Evolutionary conservation across 2,113 vertebrate species (phyloP), one percentile per base, ranked within the genome.

Genomic region (Plecturocebus donacophilus): DNA sequence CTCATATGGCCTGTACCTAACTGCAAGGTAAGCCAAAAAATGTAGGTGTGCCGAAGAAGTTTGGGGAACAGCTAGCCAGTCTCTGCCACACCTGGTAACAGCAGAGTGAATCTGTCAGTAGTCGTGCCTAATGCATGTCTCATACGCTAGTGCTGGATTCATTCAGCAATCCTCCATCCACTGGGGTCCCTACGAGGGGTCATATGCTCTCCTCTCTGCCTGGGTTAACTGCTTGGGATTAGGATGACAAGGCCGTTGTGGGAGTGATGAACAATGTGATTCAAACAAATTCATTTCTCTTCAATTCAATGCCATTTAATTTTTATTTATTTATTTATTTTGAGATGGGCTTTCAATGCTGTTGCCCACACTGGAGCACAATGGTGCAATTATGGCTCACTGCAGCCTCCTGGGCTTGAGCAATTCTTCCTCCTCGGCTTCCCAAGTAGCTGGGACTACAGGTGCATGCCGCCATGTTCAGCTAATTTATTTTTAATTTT

Each of bases 201-300:
- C 61, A 52, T 21, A n/a, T 2, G 27, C 40, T 79, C 14, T 12
- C 23, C 10, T 87, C 42, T 89, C 47, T 56, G 76, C 64, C 81
- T 38, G 66, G 58, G 40, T 16, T 56, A 90, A 40, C 45, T 45
- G 35, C 13, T 42, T 47, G 42, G 27, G 30, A 17, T n/a, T 93
- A 58, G 76, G 70, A 21, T 27, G 54, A n/a, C 0, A 3, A 79
- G 75, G 30, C 87, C 68, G 25, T 20, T 40, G 21, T 35, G 35
- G 45, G 42, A 66, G 25, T 93, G 52, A 76, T 11, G 38, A 77
- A 9, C 21, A 71, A 4, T 19, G 8, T 42, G 23, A 70, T 68
- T 92, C 38, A 83, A 49, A 83, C 77, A 61, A 87, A 42, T 47
- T 96, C 64, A 73, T 93, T 85, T 94, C 23, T 76, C 27, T 87